phyloP scores from a whole-genome alignment of 2,113 vertebrate species.

The Merops nubicus region DNA sequence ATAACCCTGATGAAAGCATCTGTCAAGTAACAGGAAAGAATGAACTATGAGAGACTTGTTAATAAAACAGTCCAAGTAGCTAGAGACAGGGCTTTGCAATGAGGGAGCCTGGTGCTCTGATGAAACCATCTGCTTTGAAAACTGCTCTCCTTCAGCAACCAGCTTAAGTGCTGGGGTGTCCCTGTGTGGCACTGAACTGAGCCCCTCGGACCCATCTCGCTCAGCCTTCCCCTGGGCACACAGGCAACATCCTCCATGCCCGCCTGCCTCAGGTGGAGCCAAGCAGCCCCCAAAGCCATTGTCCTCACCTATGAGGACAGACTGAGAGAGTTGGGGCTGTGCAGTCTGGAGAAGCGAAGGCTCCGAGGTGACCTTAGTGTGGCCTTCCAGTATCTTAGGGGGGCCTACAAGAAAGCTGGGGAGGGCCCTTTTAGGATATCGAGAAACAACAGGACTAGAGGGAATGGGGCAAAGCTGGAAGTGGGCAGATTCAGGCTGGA shows the following conservation, averaged over 20 bases:
- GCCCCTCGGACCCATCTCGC: rapidly evolving
- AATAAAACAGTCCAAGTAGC: constrained; percentile 26
- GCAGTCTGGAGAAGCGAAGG: too few relatives aligned
- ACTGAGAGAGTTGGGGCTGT: too few relatives aligned
- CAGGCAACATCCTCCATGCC: rapidly evolving
- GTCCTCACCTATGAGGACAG: rapidly evolving
- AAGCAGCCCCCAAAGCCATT: rapidly evolving
- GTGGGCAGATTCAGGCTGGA: too few relatives aligned
- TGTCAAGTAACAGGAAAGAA: background rate
- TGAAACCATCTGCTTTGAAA: constrained; percentile 32
- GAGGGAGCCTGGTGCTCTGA: background rate
- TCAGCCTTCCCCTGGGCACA: rapidly evolving
- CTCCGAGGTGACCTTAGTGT: too few relatives aligned
- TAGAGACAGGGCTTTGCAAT: background rate
- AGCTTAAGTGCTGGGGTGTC: rapidly evolving
- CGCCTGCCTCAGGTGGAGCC: background rate
- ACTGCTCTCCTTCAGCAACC: background rate
- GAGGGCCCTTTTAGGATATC: too few relatives aligned
- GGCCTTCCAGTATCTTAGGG: too few relatives aligned
- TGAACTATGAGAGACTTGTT: background rate
- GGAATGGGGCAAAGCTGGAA: too few relatives aligned
- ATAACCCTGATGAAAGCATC: constrained; percentile 30
- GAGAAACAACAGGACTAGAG: too few relatives aligned
- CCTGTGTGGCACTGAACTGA: background rate
- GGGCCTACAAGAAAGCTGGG: too few relatives aligned